Percentiles rank a stretch among this genome's conserved stretches.
These are phyloP conservation scores for Hydrolagus affinis DNA, from an alignment of 2,113 vertebrate species.

Conservation along the genomic window DNA sequence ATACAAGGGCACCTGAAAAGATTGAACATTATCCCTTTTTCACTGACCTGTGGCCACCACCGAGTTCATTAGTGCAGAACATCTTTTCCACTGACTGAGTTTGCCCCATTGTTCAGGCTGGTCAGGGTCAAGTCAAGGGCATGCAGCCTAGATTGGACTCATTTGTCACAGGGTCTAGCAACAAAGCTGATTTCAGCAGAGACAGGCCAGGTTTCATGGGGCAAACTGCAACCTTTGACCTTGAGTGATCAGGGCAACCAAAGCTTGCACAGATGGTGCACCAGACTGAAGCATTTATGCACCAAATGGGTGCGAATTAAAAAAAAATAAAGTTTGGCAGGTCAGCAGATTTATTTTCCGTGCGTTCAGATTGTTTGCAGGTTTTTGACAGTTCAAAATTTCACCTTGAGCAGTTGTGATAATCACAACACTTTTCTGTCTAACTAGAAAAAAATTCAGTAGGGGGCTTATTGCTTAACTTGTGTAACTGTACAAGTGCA, in stretches of 20 bases:
- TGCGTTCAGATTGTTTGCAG: constrained; percentile 66
- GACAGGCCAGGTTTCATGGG: constrained; percentile 72
- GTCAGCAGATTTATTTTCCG: constrained; percentile 67
- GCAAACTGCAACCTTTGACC: constrained; percentile 86
- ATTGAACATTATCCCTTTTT: constrained; percentile 80
- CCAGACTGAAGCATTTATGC: constrained; percentile 62
- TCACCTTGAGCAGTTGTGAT: constrained; percentile 69
- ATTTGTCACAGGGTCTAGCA: constrained; percentile 96
- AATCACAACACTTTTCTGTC: constrained; percentile 76
- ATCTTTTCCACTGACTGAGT: constrained; percentile 97
- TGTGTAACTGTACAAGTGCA: constrained; percentile 81
- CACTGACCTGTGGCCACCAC: constrained; percentile 76
- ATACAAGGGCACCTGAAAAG: constrained; percentile 98
- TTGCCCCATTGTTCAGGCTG: constrained; percentile 93
- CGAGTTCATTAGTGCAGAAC: constrained; percentile 98
- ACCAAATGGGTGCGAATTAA: constrained; percentile 68
- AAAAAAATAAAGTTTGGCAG: constrained; percentile 52
- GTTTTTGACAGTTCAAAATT: constrained; percentile 74
- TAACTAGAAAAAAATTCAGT: constrained; percentile 69
- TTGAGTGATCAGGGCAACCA: constrained; percentile 68
- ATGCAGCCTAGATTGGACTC: constrained; percentile 96
- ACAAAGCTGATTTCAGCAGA: constrained; percentile 94
- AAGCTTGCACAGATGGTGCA: constrained; percentile 72
- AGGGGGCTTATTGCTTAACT: constrained; percentile 75
- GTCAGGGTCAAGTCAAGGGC: constrained; percentile 99